These are phyloP conservation scores for Hyalella azteca DNA, from an alignment of 2,888 invertebrate species.

Conservation along the genomic window DNA sequence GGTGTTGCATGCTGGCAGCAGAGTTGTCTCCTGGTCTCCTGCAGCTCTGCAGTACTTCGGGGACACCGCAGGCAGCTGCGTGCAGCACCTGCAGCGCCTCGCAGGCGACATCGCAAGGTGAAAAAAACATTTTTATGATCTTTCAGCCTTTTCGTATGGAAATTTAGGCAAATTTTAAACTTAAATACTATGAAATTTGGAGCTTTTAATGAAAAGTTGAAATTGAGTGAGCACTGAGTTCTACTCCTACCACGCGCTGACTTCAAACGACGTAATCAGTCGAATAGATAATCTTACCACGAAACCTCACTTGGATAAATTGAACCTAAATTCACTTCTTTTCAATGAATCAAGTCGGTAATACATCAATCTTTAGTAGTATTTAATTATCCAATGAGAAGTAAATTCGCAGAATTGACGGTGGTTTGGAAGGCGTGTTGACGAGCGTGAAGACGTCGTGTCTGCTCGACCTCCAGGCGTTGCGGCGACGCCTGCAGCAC, in stretches of 20 bases:
- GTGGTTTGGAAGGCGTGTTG: conserved; percentile 46
- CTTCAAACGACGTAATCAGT: too few relatives aligned
- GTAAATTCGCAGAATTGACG: conserved; percentile 4
- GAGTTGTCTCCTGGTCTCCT: conserved; percentile 57
- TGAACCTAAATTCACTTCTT: too few relatives aligned
- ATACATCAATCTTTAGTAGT: too few relatives aligned
- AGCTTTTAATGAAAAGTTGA: too few relatives aligned
- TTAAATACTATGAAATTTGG: too few relatives aligned
- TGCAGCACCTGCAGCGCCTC: conserved; percentile 49
- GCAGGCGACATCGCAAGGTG: conserved; percentile 45
- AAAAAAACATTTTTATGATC: not conserved
- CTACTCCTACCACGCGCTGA: too few relatives aligned
- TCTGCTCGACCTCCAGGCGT: conserved; percentile 38
- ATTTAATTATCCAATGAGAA: too few relatives aligned
- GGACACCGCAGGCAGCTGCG: conserved; percentile 44
- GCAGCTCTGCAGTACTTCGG: conserved; percentile 56
- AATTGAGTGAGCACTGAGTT: too few relatives aligned
- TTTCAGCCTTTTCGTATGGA: not conserved
- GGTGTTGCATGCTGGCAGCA: conserved; percentile 50
- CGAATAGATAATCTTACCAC: too few relatives aligned
- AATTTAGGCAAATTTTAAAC: too few relatives aligned
- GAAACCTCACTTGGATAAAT: too few relatives aligned
- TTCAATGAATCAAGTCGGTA: too few relatives aligned
- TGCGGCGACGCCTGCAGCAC: not conserved
- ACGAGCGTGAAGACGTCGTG: conserved; percentile 36